Evolutionary conservation across 2,888 invertebrate species (phyloP), one percentile per base, ranked within the genome.

Genomic region (Drosophila basisetae): DNA sequence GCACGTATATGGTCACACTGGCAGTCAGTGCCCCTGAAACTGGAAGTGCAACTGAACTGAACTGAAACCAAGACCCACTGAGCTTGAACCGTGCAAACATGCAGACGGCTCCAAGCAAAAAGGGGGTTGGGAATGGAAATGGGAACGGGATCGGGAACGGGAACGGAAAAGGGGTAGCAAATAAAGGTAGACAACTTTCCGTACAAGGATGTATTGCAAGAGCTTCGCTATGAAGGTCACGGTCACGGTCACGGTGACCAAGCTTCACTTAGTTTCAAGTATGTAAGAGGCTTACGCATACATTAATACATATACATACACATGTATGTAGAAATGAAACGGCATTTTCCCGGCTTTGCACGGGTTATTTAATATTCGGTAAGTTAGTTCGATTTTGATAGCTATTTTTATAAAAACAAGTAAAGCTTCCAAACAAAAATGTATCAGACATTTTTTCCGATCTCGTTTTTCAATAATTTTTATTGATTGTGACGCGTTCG

Each of bases 1-100:
- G 30, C 56, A 41, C 55, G 25, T 65, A 58, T 71, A 78, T 78
- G 78, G 75, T 71, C 78, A 78, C 78, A 71, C 71, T 78, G 64
- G 31, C 54, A n/a, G 22, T 30, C 50, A 22, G 47, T 39, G 55
- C 22, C 13, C 9, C 22, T 22, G 22, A 13, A 5, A 55, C 28
- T 35, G 62, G 62, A 25, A 58, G 55, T 66, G 37, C n/a, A 31
- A 52, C 39, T 28, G 25, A 25, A 28, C 47, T 25, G 25, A 25
- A 53, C 47, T 30, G 43, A n/a, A 53, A 55, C 52, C 37, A 63
- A 67, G 66, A 56, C 68, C 63, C 79, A 75, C 66, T 79, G 79
- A 78, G 65, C 79, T 66, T 66, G 39, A 60, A 55, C 62, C 55
- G 70, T 78, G 78, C 74, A 65, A 68, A 70, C 39, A 78, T 78